Percentiles rank a stretch among this genome's conserved stretches.
Conservation (phyloP, 1,140 invertebrate genomes). For the Melanaphis sacchari region DNA sequence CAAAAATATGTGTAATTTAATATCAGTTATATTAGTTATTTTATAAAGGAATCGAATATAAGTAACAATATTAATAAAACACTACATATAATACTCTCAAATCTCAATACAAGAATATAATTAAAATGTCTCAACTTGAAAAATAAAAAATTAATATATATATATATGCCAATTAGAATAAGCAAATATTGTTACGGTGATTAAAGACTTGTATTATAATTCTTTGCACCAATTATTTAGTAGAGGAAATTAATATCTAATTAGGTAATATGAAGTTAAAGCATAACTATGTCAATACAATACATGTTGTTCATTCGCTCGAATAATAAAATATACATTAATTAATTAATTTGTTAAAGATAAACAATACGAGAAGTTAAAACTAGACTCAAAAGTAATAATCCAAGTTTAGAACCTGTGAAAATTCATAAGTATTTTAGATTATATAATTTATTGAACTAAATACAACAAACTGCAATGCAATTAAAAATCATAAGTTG, state of each 20-base stretch:
- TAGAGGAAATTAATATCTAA: neutral
- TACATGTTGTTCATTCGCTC: neutral
- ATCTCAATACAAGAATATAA: neutral
- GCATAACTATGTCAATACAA: neutral
- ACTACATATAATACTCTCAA: neutral
- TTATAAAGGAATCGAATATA: neutral
- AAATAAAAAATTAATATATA: neutral
- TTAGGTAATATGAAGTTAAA: neutral
- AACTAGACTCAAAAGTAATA: neutral
- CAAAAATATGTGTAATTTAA: neutral
- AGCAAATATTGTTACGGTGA: neutral
- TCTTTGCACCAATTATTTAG: neutral
- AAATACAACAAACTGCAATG: neutral
- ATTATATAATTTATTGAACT: neutral
- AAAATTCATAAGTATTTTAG: neutral
- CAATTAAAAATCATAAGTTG: neutral
- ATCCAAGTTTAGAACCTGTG: neutral
- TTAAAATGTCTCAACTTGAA: neutral
- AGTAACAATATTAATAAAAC: neutral
- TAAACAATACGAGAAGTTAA: neutral
- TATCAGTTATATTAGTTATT: neutral
- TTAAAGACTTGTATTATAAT: neutral
- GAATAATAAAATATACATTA: neutral
- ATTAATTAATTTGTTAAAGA: neutral
- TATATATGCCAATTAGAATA: neutral